Base-by-base conservation (phyloP, 1,140 invertebrate species). In the Acromyrmex charruanus region DNA sequence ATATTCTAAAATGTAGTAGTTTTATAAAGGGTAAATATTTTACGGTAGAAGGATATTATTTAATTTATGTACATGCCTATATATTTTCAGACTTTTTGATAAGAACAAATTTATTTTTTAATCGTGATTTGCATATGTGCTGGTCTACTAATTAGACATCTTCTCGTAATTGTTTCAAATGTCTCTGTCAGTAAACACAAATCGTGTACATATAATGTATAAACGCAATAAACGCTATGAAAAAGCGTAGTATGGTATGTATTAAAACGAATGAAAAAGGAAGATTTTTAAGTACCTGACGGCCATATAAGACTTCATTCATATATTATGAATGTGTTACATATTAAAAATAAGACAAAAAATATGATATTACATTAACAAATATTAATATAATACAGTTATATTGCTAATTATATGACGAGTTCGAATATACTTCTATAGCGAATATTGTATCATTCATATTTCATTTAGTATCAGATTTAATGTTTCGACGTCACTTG, bases 211-310 rank as follows among this genome's bases (percentile, higher is more conserved):
- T 65, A 31, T 31, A 18, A 72, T 77, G 44, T 79, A 51, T 72
- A 84, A 72, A 90, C 82, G 35, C 16, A 5, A 18, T 53, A 53
- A 18, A 18, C 16, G 16, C 3, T 53, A 55, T 25, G 3, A 85
- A 12, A 61, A 44, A 59, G 35, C 31, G 53, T 61, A 63, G 10
- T 28, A 49, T 86, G 35, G 35, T 18, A 18, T 18, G 25, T 53
- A 53, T 82, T 74, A 31, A 71, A 18, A 69, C 25, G 16, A 66
- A 81, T 51, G 21, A 2, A 21, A 69, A 69, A 69, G 25, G 10
- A 25, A 25, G 44, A 68, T 44, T 69, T 69, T 71, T 85, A 61
- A 80, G 88, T 92, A 92, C 89, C 87, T 86, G 90, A 89, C 28
- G 74, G 51, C 18, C 66, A 89, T 61, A 61, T 18, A 63, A 59